phyloP scores from a whole-genome alignment of 2,888 invertebrate genomes.

The Mythimna lalbum region DNA sequence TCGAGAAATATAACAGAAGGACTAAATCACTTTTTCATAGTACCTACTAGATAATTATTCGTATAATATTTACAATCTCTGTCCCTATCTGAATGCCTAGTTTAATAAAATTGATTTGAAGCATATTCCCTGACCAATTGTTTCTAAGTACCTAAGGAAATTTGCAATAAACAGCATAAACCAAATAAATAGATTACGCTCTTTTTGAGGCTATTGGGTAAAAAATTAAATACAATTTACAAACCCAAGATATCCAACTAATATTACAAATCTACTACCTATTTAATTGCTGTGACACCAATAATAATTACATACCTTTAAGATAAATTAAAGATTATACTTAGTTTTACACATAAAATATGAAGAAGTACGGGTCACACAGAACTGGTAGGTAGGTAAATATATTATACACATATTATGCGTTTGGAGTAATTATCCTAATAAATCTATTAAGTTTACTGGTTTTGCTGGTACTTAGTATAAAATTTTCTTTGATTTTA shows the following conservation, averaged over 20 bases:
- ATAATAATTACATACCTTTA: background rate
- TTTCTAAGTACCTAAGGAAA: background rate
- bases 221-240: background rate
- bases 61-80: no score
- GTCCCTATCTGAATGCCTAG: background rate
- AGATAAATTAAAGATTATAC: constrained; percentile 14
- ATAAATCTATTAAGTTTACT: background rate
- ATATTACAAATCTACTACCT: background rate
- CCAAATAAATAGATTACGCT: no score
- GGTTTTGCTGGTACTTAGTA: background rate
- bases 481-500: background rate
- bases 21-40: no score
- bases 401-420: no score
- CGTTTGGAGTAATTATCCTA: background rate
- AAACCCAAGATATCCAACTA: background rate
- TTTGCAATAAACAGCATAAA: background rate
- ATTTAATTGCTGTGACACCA: constrained; percentile 20
- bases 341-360: constrained; percentile 19
- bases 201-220: background rate
- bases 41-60: no score
- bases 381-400: background rate
- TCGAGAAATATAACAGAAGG: no score
- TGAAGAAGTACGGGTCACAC: constrained; percentile 10
- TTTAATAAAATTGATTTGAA: background rate
- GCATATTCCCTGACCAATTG: no score